A percentile compares a stretch with the other conserved stretches of the same genome.
These are phyloP conservation scores for Lampris incognitus DNA, from an alignment of 2,113 vertebrate genomes.

Conservation along the genomic window DNA sequence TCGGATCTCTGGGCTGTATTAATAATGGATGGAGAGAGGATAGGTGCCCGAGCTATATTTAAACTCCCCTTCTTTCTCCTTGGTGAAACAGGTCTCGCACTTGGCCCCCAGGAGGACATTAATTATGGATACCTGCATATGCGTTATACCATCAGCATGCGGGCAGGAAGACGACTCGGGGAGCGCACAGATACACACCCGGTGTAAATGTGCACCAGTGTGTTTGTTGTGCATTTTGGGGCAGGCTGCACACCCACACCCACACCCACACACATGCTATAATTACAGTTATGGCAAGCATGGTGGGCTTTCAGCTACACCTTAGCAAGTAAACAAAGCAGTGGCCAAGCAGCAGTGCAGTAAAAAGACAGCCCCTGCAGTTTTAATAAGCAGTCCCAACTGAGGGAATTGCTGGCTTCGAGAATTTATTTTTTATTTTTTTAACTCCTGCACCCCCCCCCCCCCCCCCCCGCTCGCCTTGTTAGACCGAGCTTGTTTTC, in stretches of 20 bases:
- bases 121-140: constrained; percentile 62
- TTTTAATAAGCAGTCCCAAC: constrained; percentile 63
- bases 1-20: constrained; percentile 52
- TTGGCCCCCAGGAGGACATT: constrained; percentile 35
- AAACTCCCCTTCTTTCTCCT: constrained; percentile 55
- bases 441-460: background rate
- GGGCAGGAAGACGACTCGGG: background rate
- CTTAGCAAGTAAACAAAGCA: constrained; percentile 51
- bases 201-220: no score
- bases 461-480: constrained; percentile 1
- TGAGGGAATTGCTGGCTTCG: constrained; percentile 54
- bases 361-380: constrained; percentile 45
- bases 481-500: constrained; percentile 11
- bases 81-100: constrained; percentile 41
- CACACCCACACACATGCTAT: background rate
- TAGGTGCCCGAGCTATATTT: constrained; percentile 69
- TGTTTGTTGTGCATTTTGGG: no score
- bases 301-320: constrained; percentile 25
- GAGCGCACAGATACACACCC: no score
- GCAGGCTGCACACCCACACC: background rate
- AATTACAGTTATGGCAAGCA: constrained; percentile 20
- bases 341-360: constrained; percentile 39
- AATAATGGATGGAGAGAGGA: constrained; percentile 71
- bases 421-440: constrained; percentile 10
- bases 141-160: constrained; percentile 33